Percentiles rank a stretch among this genome's conserved stretches.
Evolutionary conservation across 1,140 invertebrate genomes (phyloP).

Genomic region (Mercenaria mercenaria): DNA sequence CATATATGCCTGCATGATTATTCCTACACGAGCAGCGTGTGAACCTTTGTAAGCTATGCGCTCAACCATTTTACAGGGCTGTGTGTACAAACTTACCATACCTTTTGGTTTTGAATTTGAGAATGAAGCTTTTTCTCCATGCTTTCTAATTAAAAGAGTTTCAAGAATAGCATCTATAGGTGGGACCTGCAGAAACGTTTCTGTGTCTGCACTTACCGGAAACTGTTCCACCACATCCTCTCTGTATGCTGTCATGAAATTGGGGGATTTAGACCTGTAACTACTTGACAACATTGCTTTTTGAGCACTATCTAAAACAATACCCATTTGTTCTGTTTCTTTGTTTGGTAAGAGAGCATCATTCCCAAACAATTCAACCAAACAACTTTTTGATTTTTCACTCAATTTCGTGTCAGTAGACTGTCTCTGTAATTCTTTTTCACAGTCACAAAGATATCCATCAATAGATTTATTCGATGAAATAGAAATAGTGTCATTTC

Average conservation of each 20-base stretch:
- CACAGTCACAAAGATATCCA: too few species aligned
- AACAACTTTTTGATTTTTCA: too few species aligned
- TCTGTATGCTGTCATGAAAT: neutral
- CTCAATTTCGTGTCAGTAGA: too few species aligned
- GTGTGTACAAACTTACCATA: neutral
- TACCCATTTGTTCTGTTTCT: too few species aligned
- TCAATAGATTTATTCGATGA: too few species aligned
- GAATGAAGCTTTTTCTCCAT: too few species aligned
- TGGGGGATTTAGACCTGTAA: neutral
- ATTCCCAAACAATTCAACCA: too few species aligned
- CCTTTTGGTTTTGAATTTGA: neutral
- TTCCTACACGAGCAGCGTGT: constrained; percentile 23
- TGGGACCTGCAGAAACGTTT: neutral
- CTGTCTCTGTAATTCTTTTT: too few species aligned
- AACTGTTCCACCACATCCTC: neutral
- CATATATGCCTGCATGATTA: constrained; percentile 15
- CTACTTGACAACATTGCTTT: neutral
- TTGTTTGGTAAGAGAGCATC: too few species aligned
- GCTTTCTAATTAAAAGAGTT: neutral
- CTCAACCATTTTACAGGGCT: constrained; percentile 36
- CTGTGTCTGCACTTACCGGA: neutral
- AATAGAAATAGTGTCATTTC: too few species aligned
- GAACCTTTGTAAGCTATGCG: constrained; percentile 4
- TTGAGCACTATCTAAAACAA: too few species aligned
- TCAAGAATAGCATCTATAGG: neutral